Percentiles rank a stretch among this genome's conserved stretches.
Conservation (phyloP, 2,797 vertebrate species). For the Rhinatrema bivittatum region DNA sequence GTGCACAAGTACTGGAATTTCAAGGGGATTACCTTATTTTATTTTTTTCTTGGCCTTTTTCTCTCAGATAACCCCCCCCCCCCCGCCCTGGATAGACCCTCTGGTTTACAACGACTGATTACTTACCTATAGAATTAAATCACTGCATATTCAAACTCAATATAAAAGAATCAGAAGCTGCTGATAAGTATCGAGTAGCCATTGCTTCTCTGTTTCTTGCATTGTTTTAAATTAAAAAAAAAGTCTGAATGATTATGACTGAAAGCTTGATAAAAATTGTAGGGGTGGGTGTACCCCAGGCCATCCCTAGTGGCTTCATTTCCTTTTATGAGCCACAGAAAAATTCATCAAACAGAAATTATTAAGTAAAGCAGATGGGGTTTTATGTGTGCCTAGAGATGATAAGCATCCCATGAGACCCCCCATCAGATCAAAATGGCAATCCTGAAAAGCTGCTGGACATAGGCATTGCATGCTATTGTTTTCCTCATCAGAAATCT, state of each 20-base stretch:
- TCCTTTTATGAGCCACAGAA: constrained; percentile 57
- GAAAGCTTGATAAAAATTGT: constrained; percentile 47
- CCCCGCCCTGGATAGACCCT: constrained; percentile 51
- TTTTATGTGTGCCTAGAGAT: constrained; percentile 33
- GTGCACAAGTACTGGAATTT: constrained; percentile 23
- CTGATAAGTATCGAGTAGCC: constrained; percentile 38
- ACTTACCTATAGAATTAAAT: constrained; percentile 76
- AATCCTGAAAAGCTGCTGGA: background rate
- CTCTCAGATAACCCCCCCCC: constrained; percentile 42
- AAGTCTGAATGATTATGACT: constrained; percentile 50
- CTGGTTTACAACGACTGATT: constrained; percentile 68
- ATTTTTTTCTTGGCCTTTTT: constrained; percentile 27
- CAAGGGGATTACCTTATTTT: constrained; percentile 31
- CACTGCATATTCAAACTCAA: constrained; percentile 58
- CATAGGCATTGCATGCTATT: background rate
- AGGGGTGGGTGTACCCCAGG: constrained; percentile 44
- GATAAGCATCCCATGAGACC: constrained; percentile 14
- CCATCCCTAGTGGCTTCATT: constrained; percentile 59
- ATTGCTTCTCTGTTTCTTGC: constrained; percentile 45
- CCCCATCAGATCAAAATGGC: constrained; percentile 16
- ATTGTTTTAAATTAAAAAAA: constrained; percentile 60
- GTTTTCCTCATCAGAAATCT: background rate
- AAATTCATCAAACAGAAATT: constrained; percentile 62
- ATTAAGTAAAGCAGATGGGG: constrained; percentile 56
- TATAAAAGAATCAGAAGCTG: constrained; percentile 47